phyloP scores from a whole-genome alignment of 2,797 vertebrate species.

The Thamnophis elegans region DNA sequence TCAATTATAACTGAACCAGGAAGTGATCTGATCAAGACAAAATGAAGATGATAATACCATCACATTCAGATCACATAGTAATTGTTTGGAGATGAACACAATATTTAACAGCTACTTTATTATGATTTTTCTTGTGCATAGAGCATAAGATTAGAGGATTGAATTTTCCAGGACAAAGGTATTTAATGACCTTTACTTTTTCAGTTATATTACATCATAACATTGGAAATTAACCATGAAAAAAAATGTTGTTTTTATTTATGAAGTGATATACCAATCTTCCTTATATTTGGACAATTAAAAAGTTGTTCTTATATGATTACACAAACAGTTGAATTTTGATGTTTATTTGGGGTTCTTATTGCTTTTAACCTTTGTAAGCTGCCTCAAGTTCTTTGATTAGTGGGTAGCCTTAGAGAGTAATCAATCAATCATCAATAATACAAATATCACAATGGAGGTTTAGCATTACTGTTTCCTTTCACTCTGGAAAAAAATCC shows the following conservation, averaged over 20 bases:
- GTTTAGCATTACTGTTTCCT: neutral
- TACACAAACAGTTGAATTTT: neutral
- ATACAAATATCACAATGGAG: neutral
- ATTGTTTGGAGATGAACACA: neutral
- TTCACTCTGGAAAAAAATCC: neutral
- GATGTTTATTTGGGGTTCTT: neutral
- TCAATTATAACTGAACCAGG: neutral
- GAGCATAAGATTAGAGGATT: neutral
- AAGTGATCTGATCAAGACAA: neutral
- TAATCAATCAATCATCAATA: neutral
- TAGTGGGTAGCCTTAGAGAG: neutral
- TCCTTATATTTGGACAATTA: neutral
- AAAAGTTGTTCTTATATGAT: neutral
- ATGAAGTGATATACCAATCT: neutral
- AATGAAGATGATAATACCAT: neutral
- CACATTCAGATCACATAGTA: neutral
- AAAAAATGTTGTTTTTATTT: neutral
- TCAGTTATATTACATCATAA: neutral
- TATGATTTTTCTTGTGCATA: neutral
- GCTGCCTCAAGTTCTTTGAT: neutral
- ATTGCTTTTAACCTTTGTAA: neutral
- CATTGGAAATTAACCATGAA: neutral
- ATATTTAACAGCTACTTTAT: neutral
- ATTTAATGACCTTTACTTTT: neutral
- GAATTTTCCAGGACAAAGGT: neutral